Evolutionary conservation across 2,888 invertebrate species (phyloP).

Genomic region (Drosophila aldrichi): DNA sequence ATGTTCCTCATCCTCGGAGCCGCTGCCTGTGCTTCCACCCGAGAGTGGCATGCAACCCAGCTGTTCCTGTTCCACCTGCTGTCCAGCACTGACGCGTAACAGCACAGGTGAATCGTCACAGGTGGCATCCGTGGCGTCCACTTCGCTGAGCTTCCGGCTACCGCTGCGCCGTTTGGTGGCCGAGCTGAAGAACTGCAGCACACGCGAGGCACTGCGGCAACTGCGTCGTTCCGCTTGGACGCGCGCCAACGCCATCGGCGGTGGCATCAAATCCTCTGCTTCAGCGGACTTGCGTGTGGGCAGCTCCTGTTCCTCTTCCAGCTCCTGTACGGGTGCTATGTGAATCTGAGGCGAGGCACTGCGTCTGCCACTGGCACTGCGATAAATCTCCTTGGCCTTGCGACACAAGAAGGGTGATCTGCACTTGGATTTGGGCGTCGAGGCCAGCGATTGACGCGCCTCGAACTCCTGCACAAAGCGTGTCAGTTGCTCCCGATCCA

Average conservation of each 20-base stretch:
- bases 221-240: slow-evolving; percentile 71
- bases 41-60: slow-evolving; percentile 64
- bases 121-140: slow-evolving; percentile 30
- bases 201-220: slow-evolving; percentile 75
- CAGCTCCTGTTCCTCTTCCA: slow-evolving; percentile 15
- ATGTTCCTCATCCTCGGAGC: slow-evolving; percentile 64
- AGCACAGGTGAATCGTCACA: slow-evolving; percentile 74
- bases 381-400: slow-evolving; percentile 73
- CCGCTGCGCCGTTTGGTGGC: slow-evolving; percentile 73
- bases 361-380: slow-evolving; percentile 67
- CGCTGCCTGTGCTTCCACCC: slow-evolving; percentile 27
- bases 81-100: slow-evolving; percentile 54
- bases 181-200: slow-evolving; percentile 83
- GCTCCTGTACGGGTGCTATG: slow-evolving; percentile 39
- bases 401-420: slow-evolving; percentile 72
- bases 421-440: slow-evolving; percentile 74
- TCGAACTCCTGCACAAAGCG: slow-evolving; percentile 83
- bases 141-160: slow-evolving; percentile 52
- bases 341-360: slow-evolving; percentile 62
- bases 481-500: slow-evolving; percentile 82
- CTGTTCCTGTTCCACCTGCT: slow-evolving; percentile 17
- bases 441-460: slow-evolving; percentile 63
- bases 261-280: slow-evolving; percentile 64
- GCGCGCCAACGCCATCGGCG: slow-evolving; percentile 64
- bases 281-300: slow-evolving; percentile 57